These are phyloP conservation scores for Saguinus imperator DNA, from an alignment of 2,113 vertebrate species.

Conservation along the genomic window DNA sequence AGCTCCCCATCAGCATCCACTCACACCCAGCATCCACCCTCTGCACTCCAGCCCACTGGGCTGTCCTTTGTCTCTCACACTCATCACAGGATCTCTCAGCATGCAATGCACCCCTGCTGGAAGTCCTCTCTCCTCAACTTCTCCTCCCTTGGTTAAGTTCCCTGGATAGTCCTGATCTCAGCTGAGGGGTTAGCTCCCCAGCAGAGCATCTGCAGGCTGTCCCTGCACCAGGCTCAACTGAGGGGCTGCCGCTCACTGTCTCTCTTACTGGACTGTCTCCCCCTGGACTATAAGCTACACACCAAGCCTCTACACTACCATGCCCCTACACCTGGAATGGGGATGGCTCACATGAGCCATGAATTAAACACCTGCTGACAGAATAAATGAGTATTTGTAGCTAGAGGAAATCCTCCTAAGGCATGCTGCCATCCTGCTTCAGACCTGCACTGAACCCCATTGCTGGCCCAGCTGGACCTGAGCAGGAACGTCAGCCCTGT, in stretches of 20 bases:
- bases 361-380: not conserved
- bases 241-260: not conserved
- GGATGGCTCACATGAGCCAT: not conserved
- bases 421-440: not conserved
- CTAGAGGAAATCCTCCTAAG: not conserved
- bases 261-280: not conserved
- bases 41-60: not conserved
- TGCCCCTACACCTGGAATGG: not conserved
- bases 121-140: not conserved
- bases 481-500: not conserved
- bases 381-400: not conserved
- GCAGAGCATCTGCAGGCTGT: not conserved
- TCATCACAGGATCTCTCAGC: not conserved
- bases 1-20: not conserved
- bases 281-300: not conserved
- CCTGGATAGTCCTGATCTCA: not conserved
- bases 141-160: not conserved
- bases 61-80: too few relatives aligned
- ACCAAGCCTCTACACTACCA: accelerated
- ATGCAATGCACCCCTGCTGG: too few relatives aligned
- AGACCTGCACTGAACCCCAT: not conserved
- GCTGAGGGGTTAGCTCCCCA: not conserved
- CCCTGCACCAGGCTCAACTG: not conserved
- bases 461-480: not conserved
- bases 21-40: too few relatives aligned